A percentile compares a stretch with the other conserved stretches of the same genome.
Evolutionary conservation across 2,888 invertebrate species (phyloP).

Genomic region (Melieria omissa): DNA sequence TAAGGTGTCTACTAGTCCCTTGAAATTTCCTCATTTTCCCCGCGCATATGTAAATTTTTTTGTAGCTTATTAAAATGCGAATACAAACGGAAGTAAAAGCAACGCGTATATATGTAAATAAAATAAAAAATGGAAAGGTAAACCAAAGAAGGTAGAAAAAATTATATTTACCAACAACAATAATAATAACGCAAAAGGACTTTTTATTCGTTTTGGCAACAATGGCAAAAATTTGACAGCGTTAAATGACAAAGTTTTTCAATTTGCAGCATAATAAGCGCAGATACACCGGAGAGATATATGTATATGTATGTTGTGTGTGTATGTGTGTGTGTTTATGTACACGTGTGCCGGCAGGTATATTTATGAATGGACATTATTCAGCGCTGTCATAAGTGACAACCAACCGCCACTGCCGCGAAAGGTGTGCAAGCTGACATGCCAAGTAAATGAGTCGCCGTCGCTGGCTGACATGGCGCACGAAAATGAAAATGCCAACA

Average conservation of each 20-base stretch:
- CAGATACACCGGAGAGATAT: neutral
- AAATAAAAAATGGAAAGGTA: too few species aligned
- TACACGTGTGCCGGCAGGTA: neutral
- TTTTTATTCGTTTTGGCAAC: too few species aligned
- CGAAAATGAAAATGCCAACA: conserved; percentile 5
- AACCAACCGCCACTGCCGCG: conserved; percentile 20
- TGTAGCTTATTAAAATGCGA: too few species aligned
- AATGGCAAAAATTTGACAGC: conserved; percentile 11
- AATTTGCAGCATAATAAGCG: conserved; percentile 20
- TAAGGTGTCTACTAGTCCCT: too few species aligned
- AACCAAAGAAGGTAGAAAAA: too few species aligned
- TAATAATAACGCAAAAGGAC: too few species aligned
- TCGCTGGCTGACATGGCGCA: neutral
- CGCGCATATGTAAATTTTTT: too few species aligned
- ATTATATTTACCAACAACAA: too few species aligned
- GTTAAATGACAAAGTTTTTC: conserved; percentile 32
- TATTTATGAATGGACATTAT: conserved; percentile 33
- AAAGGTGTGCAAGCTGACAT: conserved; percentile 24
- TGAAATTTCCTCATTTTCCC: too few species aligned
- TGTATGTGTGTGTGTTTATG: neutral
- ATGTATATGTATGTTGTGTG: neutral
- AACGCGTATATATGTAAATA: too few species aligned
- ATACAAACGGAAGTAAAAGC: too few species aligned
- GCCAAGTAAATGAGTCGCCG: conserved; percentile 23
- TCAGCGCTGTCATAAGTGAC: conserved; percentile 35